Evolutionary conservation across 2,113 vertebrate genomes (phyloP).

Genomic region (Pyrgilauda ruficollis): DNA sequence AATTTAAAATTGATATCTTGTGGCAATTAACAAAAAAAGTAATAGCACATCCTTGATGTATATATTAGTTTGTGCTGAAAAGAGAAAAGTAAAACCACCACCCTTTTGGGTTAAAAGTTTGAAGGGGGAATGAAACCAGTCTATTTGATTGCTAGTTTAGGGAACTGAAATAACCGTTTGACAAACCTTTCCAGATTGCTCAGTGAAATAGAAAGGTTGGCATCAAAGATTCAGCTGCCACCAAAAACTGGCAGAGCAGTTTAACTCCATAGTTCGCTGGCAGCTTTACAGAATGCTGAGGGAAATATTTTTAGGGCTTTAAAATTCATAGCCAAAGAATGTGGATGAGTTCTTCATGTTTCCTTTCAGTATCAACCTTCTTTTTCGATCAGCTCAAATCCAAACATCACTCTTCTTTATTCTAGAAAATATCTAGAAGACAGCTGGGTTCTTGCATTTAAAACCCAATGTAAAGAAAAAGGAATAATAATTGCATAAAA

Average conservation of each 20-base stretch:
- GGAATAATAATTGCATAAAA: not conserved
- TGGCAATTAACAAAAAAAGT: not conserved
- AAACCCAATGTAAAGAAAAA: not conserved
- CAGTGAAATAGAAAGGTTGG: not conserved
- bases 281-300: not conserved
- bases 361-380: not conserved
- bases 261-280: not conserved
- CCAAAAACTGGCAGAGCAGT: not conserved
- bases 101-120: not conserved
- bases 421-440: not conserved
- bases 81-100: not conserved
- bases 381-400: not conserved
- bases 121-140: not conserved
- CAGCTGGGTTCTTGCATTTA: not conserved
- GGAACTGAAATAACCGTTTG: not conserved
- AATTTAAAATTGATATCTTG: fast-evolving
- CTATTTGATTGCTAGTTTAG: not conserved
- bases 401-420: not conserved
- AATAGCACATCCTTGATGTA: not conserved
- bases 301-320: not conserved
- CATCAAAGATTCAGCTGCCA: not conserved
- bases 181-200: not conserved
- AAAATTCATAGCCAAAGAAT: not conserved
- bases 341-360: not conserved
- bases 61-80: not conserved